Evolutionary conservation across 2,888 invertebrate genomes (phyloP).

Genomic region (Caenorhabditis doughertyi): DNA sequence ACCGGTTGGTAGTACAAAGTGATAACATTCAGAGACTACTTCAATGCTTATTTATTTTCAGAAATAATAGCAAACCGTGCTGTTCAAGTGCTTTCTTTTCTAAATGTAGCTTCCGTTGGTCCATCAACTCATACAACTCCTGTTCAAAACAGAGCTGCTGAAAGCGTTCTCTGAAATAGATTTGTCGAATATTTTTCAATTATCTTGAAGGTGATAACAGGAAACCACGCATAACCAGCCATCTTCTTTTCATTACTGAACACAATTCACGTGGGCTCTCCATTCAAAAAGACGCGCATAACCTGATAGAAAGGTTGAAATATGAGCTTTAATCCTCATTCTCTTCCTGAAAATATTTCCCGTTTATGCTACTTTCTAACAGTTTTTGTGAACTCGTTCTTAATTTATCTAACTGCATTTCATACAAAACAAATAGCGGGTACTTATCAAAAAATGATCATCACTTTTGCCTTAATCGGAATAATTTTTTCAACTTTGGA

Average conservation of each 20-base stretch:
- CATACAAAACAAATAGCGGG: constrained; percentile 13
- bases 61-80: constrained; percentile 2
- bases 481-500: constrained; percentile 20
- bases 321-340: not conserved
- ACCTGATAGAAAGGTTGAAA: too few relatives aligned
- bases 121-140: not conserved
- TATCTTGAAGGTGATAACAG: not conserved
- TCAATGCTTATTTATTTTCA: not conserved
- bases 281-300: not conserved
- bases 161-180: constrained; percentile 1
- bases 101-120: not conserved
- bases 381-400: not conserved
- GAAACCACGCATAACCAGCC: not conserved
- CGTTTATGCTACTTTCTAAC: not conserved
- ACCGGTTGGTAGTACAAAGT: not conserved
- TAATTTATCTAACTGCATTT: constrained; percentile 14
- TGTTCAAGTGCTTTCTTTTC: not conserved
- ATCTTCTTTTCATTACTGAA: not conserved
- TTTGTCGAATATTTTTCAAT: not conserved
- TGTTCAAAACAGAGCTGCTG: not conserved
- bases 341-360: not conserved
- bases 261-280: not conserved
- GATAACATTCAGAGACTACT: too few relatives aligned
- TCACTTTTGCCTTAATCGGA: constrained; percentile 11
- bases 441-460: constrained; percentile 9